Base-by-base conservation (phyloP, 2,113 vertebrate species). In the Megaptera novaeangliae region DNA sequence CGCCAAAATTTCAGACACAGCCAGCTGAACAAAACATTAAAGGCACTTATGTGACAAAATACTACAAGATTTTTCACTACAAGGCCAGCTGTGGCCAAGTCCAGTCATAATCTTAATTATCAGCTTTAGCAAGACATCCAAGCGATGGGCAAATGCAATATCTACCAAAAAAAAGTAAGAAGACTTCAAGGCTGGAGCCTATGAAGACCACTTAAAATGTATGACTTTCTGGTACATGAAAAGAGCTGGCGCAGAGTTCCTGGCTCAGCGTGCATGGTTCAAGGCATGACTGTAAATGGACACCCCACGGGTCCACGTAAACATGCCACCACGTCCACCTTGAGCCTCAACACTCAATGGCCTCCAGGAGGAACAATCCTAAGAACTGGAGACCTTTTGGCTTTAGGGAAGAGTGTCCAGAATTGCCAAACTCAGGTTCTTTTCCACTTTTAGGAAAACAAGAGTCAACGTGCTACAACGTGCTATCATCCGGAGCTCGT, bases 321-420 rank as follows among this genome's bases (percentile, higher is more conserved):
- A 46, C 25, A 15, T 2, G 23, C 5, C 20, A 14, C 18, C 0
- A 0, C 57, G 23, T 14, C 34, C 4, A 0, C 36, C 9, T 12
- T 46, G 13, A 52, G 89, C 8, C 18, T 27, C 6, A 1, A 63
- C 27, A 25, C 6, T 69, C 13, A 31, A 5, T 3, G 18, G 41
- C 23, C 27, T 49, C 64, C 6, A 7, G 63, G 71, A 87, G 10
- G 49, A 75, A 41, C 84, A 71, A 8, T 11, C 55, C 7, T 8
- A 31, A 29, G 8, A 49, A 46, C 6, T 14, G 20, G 69, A 0
- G 3, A 3, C 29, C 61, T 31, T 1, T 3, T 7, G 7, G 71
- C 64, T 71, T 80, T 27, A 92, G 63, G 2, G n/a, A n/a, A 20
- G 14, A 46, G 8, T 23, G 7, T 14, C 34, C 71, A 44, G 8